phyloP scores from a whole-genome alignment of 2,888 invertebrate genomes.

The Torymus texanus region DNA sequence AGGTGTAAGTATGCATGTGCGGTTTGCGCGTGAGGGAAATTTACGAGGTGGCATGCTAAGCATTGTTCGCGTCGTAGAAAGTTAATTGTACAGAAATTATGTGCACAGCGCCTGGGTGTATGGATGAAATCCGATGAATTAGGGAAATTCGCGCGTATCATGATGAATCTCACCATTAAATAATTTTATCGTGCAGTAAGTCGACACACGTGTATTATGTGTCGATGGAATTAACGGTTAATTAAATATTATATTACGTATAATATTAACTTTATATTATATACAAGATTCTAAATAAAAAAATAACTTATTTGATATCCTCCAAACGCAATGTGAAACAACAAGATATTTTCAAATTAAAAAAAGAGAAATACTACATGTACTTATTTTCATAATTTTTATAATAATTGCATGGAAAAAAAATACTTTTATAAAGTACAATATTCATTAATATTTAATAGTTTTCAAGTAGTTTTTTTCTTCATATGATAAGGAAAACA shows the following conservation, averaged over 20 bases:
- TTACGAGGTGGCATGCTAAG: constrained; percentile 21
- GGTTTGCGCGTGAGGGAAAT: constrained; percentile 4
- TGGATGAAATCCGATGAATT: neutral
- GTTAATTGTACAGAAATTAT: constrained; percentile 29
- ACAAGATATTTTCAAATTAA: too few species aligned
- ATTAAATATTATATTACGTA: too few species aligned
- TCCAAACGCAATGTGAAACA: too few species aligned
- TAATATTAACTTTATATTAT: too few species aligned
- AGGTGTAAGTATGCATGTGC: neutral
- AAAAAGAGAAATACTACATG: too few species aligned
- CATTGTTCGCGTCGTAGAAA: constrained; percentile 9
- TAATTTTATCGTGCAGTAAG: too few species aligned
- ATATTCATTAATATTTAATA: constrained; percentile 27
- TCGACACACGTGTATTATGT: too few species aligned
- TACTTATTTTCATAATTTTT: constrained; percentile 1
- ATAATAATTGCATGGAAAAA: constrained; percentile 25
- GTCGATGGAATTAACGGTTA: too few species aligned
- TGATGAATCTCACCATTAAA: too few species aligned
- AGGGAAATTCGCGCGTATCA: too few species aligned
- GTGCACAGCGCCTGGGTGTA: neutral
- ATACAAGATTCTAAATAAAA: too few species aligned
- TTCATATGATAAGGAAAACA: neutral
- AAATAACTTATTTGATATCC: too few species aligned
- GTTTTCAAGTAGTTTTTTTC: neutral
- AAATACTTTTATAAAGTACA: neutral